Percentiles rank a stretch among this genome's conserved stretches.
phyloP scores from a whole-genome alignment of 1,140 invertebrate genomes.

The Luehdorfia chinensis region DNA sequence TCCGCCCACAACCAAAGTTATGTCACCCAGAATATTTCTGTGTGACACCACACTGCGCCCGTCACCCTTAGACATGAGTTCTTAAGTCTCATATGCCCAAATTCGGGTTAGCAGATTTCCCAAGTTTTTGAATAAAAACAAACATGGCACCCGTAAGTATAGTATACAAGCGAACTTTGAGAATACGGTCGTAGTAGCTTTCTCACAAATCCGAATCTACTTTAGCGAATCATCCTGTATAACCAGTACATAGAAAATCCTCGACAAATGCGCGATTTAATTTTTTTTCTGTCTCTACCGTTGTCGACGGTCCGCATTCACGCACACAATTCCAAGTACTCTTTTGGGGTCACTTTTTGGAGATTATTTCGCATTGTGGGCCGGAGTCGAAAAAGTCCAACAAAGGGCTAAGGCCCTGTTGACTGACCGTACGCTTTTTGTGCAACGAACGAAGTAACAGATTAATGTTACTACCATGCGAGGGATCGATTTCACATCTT shows the following conservation, averaged over 20 bases:
- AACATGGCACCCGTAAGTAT: too few relatives aligned
- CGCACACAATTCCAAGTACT: slow-evolving; percentile 46
- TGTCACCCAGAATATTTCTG: too few relatives aligned
- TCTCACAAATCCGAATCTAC: too few relatives aligned
- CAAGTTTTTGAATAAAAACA: too few relatives aligned
- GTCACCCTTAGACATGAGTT: too few relatives aligned
- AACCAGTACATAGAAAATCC: slow-evolving; percentile 34
- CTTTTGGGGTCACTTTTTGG: slow-evolving; percentile 75
- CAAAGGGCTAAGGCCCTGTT: slow-evolving; percentile 57
- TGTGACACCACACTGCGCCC: too few relatives aligned
- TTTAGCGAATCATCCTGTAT: slow-evolving; percentile 48
- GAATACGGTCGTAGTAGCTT: too few relatives aligned
- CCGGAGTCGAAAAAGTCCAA: slow-evolving; percentile 54
- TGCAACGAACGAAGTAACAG: slow-evolving; percentile 35
- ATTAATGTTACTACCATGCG: slow-evolving; percentile 29
- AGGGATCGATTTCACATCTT: slow-evolving; percentile 53
- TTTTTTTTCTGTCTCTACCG: slow-evolving; percentile 45
- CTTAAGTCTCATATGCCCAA: too few relatives aligned
- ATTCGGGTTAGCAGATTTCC: too few relatives aligned
- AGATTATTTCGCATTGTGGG: slow-evolving; percentile 66
- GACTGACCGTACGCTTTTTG: slow-evolving; percentile 63
- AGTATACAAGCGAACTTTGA: too few relatives aligned
- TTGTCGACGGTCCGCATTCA: slow-evolving; percentile 42
- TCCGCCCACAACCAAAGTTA: too few relatives aligned
- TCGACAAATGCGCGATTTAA: slow-evolving; percentile 49